Percentiles rank a stretch among this genome's conserved stretches.
Evolutionary conservation across 2,888 invertebrate genomes (phyloP).

Genomic region (Luperina nickerlii): DNA sequence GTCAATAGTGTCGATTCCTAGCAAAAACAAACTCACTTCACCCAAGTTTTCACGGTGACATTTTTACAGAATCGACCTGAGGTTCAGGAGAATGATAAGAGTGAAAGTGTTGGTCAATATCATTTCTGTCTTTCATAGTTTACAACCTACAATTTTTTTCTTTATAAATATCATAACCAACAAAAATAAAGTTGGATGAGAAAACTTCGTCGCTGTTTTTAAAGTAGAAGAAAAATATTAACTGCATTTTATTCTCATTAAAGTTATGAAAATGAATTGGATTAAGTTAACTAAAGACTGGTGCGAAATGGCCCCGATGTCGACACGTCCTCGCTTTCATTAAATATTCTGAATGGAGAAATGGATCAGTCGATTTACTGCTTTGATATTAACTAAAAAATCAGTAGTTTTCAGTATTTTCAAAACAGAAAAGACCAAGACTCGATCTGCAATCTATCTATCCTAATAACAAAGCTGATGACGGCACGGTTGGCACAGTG

Average conservation of each 20-base stretch:
- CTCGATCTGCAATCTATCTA: not conserved
- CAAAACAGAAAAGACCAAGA: not conserved
- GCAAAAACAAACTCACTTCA: no score
- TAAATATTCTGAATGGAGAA: slow-evolving; percentile 27
- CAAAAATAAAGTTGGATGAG: slow-evolving; percentile 22
- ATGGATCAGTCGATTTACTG: slow-evolving; percentile 14
- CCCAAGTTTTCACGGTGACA: no score
- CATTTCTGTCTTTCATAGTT: not conserved
- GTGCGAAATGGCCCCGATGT: slow-evolving; percentile 12
- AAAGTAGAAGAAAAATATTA: slow-evolving; percentile 34
- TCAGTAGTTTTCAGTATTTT: not conserved
- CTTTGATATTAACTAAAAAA: slow-evolving; percentile 1
- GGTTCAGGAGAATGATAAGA: not conserved
- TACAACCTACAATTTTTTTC: not conserved
- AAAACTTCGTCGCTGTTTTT: slow-evolving; percentile 28
- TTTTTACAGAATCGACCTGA: not conserved
- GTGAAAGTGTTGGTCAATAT: not conserved
- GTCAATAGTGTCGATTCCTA: no score
- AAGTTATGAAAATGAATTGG: slow-evolving; percentile 40
- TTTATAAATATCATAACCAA: not conserved
- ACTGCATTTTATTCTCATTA: slow-evolving; percentile 40
- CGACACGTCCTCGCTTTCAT: not conserved
- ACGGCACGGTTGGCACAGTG: no score
- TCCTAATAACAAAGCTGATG: no score
- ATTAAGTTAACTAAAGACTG: slow-evolving; percentile 18